A percentile compares a stretch with the other conserved stretches of the same genome.
Conservation (phyloP, 2,888 invertebrate genomes). For the Helobdella robusta region DNA sequence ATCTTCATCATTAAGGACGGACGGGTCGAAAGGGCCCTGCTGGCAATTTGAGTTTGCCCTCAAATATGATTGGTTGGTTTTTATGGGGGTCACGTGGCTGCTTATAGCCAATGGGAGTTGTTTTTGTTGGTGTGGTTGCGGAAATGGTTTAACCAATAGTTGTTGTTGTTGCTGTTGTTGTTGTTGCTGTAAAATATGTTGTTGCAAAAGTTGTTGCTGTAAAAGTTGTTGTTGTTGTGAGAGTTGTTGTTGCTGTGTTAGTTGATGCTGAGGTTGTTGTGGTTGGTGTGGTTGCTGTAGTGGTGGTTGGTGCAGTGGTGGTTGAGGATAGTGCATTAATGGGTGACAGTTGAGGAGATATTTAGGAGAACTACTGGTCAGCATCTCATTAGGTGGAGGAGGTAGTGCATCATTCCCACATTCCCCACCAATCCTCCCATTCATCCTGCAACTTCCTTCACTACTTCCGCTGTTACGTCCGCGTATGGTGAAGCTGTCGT, state of each 20-base stretch:
- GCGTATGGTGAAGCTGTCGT: too few species aligned
- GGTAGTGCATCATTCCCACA: neutral
- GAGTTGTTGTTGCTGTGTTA: neutral
- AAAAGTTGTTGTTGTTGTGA: neutral
- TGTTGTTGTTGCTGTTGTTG: constrained; percentile 8
- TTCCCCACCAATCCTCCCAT: too few species aligned
- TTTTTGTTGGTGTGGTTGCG: too few species aligned
- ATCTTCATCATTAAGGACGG: constrained; percentile 7
- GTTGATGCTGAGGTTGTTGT: too few species aligned
- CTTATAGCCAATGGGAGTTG: too few species aligned
- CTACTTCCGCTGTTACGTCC: too few species aligned
- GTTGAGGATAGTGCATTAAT: too few species aligned
- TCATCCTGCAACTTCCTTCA: too few species aligned
- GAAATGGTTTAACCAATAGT: constrained; percentile 1
- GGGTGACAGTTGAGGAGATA: too few species aligned
- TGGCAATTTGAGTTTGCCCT: constrained; percentile 1
- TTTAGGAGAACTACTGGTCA: too few species aligned
- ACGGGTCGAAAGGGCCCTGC: constrained; percentile 11
- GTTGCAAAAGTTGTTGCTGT: too few species aligned
- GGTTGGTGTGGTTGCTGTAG: neutral
- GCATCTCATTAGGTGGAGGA: constrained; percentile 6
- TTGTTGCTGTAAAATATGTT: neutral
- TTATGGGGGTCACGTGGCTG: too few species aligned
- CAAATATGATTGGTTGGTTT: neutral
- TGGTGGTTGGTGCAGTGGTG: neutral